Evolutionary conservation across 2,888 invertebrate species (phyloP), one percentile per base, ranked within the genome.

Genomic region (Formica aserva): DNA sequence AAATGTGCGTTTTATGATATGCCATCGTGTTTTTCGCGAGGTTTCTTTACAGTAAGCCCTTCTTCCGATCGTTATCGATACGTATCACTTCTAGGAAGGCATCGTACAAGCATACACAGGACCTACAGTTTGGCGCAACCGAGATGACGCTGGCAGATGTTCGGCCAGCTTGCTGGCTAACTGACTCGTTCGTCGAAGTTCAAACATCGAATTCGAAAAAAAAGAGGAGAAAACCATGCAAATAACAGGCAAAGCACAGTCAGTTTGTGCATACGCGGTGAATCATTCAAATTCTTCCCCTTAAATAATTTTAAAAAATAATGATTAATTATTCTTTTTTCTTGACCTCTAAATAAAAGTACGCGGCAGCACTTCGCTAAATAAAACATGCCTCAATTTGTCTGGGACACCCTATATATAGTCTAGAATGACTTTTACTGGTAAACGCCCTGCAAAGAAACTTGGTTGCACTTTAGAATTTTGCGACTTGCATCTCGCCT

Each of bases 71-170:
- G n/a, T 41, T 45, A 29, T 67, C 48, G n/a, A 29, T 18, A n/a
- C 13, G 8, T 35, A 8, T 26, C 26, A 18, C 38, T 72, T 77
- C 57, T 18, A 41, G 4, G 45, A 45, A 55, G 60, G 66, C 65
- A 67, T 38, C 5, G 45, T 72, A 65, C 29, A 62, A 18, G 22
- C 55, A 11, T 35, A 22, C 22, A 77, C 55, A 69, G 78, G 62
- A 29, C 18, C 26, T 18, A 1, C 26, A 65, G 77, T 63, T 69
- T 35, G 22, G 26, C 66, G 45, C 55, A 69, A 80, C 66, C 57
- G 66, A 84, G 72, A 84, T 71, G 81, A 86, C 81, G 52, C 78
- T 22, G 57, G 86, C 86, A 90, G 88, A 86, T 90, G 90, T 87
- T 83, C 76, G 74, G 48, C 38, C 88, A 86, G 85, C 86, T 87